Evolutionary conservation across 2,888 invertebrate genomes (phyloP).

Genomic region (Schrankia costaestrigalis): DNA sequence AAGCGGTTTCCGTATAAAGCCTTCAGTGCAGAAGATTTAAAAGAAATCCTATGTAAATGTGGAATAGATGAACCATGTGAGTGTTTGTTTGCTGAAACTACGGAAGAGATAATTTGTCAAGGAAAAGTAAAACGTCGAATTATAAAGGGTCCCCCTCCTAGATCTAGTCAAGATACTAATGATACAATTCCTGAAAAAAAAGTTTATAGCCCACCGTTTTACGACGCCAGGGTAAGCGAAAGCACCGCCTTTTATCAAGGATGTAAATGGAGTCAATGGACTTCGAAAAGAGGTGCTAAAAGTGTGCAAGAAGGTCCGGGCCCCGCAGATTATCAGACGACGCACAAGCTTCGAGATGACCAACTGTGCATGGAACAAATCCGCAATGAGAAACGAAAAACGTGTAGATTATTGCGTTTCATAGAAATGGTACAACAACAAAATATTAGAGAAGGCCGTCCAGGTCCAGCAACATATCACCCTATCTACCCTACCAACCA

Average conservation of each 20-base stretch:
- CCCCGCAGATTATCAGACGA: slow-evolving; percentile 53
- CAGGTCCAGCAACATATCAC: slow-evolving; percentile 58
- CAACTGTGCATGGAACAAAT: slow-evolving; percentile 54
- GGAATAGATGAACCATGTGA: slow-evolving; percentile 48
- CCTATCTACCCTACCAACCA: slow-evolving; percentile 40
- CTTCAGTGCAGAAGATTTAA: slow-evolving; percentile 50
- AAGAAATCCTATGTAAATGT: slow-evolving; percentile 57
- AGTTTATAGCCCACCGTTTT: slow-evolving; percentile 50
- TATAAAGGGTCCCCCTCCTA: slow-evolving; percentile 49
- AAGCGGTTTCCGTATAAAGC: slow-evolving; percentile 62
- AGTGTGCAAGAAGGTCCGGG: slow-evolving; percentile 43
- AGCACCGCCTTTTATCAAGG: slow-evolving; percentile 58
- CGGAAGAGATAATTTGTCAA: slow-evolving; percentile 43
- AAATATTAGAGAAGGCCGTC: slow-evolving; percentile 47
- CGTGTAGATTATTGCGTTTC: slow-evolving; percentile 55
- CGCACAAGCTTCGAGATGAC: slow-evolving; percentile 29
- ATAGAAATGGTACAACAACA: slow-evolving; percentile 58
- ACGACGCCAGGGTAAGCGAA: slow-evolving; percentile 48
- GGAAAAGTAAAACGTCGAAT: slow-evolving; percentile 43
- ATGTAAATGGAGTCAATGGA: slow-evolving; percentile 68
- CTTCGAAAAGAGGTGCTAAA: slow-evolving; percentile 36
- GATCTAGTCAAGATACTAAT: neutral
- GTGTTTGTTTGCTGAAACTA: slow-evolving; percentile 38
- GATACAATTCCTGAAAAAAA: slow-evolving; percentile 16
- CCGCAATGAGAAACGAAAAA: slow-evolving; percentile 48